Evolutionary conservation across 2,113 vertebrate genomes (phyloP).

Genomic region (Actenoides hombroni): DNA sequence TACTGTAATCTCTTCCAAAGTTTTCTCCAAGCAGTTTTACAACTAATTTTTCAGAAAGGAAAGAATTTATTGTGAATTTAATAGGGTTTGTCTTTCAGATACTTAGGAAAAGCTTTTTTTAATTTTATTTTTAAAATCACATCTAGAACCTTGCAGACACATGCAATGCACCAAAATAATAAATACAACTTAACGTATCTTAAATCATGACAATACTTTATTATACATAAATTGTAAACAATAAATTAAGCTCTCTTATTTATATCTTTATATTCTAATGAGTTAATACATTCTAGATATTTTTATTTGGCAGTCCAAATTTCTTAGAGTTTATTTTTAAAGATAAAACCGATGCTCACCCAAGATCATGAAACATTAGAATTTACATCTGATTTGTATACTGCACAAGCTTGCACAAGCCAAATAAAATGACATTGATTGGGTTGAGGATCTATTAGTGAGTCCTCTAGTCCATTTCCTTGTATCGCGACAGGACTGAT

Average conservation of each 20-base stretch:
- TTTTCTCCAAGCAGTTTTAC: background rate
- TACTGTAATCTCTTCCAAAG: background rate
- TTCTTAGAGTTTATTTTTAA: background rate
- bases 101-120: background rate
- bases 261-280: background rate
- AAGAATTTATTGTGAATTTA: background rate
- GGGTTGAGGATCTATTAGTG: conserved; percentile 42
- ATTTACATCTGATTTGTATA: background rate
- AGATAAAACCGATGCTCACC: background rate
- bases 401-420: background rate
- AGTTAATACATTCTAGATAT: background rate
- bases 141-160: background rate
- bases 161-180: background rate
- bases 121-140: background rate
- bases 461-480: background rate
- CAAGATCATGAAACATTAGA: background rate
- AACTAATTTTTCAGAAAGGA: background rate
- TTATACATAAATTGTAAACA: background rate
- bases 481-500: background rate
- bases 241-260: background rate
- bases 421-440: background rate
- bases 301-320: background rate
- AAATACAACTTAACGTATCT: background rate
- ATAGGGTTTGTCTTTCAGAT: background rate
- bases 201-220: background rate